phyloP scores from a whole-genome alignment of 2,888 invertebrate species.

The Rhagonycha lutea region DNA sequence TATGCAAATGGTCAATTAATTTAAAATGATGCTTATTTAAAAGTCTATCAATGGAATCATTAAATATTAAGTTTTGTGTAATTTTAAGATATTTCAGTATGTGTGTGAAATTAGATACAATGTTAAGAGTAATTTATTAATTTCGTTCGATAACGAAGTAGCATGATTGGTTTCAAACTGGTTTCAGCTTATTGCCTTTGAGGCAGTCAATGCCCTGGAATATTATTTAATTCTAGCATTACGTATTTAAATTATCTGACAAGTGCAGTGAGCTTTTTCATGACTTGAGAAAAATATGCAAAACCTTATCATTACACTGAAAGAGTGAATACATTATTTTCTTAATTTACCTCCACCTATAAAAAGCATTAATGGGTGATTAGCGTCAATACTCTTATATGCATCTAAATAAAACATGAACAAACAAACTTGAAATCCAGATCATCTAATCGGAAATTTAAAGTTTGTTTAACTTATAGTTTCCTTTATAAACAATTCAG shows the following conservation, averaged over 20 bases:
- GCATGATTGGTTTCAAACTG: slow-evolving; percentile 46
- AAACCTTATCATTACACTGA: not conserved
- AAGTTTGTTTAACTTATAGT: not conserved
- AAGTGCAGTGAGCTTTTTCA: slow-evolving; percentile 41
- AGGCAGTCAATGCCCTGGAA: slow-evolving; percentile 50
- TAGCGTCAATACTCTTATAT: not conserved
- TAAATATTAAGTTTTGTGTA: not conserved
- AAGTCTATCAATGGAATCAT: not conserved
- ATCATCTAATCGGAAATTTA: not conserved
- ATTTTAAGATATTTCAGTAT: slow-evolving; percentile 22
- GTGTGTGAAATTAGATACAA: slow-evolving; percentile 36
- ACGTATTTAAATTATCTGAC: slow-evolving; percentile 50
- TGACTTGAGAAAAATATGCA: slow-evolving; percentile 9
- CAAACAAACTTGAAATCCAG: not conserved
- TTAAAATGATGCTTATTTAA: not conserved
- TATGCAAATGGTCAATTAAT: not conserved
- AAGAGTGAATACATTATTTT: not conserved
- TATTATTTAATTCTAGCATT: slow-evolving; percentile 51
- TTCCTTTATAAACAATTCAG: not conserved
- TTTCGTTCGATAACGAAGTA: slow-evolving; percentile 49
- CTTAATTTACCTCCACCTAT: not conserved
- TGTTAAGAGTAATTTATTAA: slow-evolving; percentile 48
- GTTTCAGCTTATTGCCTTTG: slow-evolving; percentile 45
- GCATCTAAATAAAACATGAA: not conserved
- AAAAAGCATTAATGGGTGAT: not conserved